Evolutionary conservation across 1,140 invertebrate genomes (phyloP).

Genomic region (Zaprionus vittiger): DNA sequence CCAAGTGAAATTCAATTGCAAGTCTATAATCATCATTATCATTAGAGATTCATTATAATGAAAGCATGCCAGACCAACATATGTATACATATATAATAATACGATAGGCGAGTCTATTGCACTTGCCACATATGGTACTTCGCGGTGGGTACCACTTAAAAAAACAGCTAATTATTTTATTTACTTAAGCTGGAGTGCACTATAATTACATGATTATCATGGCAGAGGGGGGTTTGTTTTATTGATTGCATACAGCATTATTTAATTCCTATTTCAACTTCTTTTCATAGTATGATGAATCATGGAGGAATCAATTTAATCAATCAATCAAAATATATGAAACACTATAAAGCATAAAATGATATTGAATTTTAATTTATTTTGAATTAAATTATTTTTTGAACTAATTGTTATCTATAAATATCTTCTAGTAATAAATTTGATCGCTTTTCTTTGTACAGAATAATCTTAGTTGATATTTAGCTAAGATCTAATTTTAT

Average conservation of each 20-base stretch:
- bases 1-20: conserved; percentile 2
- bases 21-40: conserved; percentile 11
- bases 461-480: no score
- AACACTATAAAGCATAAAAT: no score
- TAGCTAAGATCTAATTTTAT: no score
- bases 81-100: background rate
- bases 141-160: background rate
- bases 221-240: background rate
- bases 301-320: conserved; percentile 13
- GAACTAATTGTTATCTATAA: no score
- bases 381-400: no score
- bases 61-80: background rate
- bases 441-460: no score
- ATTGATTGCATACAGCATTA: background rate
- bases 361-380: no score
- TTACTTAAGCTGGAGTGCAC: background rate
- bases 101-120: background rate
- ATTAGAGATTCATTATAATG: conserved; percentile 12
- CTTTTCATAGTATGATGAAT: conserved; percentile 4
- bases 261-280: conserved; percentile 11
- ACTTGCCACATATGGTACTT: background rate
- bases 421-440: no score
- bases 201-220: background rate
- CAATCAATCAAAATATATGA: conserved; percentile 23
- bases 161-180: conserved; percentile 4